These are phyloP conservation scores for Ovis canadensis DNA, from an alignment of 2,113 vertebrate genomes.

Conservation along the genomic window DNA sequence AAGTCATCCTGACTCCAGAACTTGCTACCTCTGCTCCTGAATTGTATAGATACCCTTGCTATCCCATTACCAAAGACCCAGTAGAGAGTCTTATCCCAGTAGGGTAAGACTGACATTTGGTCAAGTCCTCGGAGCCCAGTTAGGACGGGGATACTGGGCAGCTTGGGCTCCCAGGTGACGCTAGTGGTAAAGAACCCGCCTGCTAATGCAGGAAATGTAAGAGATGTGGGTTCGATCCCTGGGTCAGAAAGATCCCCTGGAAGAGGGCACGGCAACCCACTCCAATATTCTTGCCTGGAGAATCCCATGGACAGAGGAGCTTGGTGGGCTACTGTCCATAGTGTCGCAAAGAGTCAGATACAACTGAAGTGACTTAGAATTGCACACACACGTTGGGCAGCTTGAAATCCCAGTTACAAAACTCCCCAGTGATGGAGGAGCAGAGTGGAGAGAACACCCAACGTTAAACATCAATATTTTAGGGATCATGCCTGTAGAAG, in stretches of 20 bases:
- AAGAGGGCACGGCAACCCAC: neutral
- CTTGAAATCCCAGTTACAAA: neutral
- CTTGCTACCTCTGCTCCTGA: neutral
- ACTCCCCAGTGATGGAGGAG: neutral
- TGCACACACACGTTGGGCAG: neutral
- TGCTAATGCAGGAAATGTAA: neutral
- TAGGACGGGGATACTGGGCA: neutral
- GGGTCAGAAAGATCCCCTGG: neutral
- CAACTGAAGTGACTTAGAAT: neutral
- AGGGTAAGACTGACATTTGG: neutral
- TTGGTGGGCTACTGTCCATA: neutral
- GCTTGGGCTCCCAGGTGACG: neutral
- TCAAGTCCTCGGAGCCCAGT: neutral
- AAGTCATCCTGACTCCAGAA: neutral
- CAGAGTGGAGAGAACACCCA: neutral
- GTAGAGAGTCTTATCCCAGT: neutral
- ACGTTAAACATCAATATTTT: neutral
- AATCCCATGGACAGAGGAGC: neutral
- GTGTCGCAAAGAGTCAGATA: neutral
- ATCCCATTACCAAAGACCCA: neutral
- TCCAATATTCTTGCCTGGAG: neutral
- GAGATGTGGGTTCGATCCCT: neutral
- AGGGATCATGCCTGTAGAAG: neutral
- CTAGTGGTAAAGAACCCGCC: neutral
- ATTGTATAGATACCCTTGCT: rapidly evolving